phyloP scores from a whole-genome alignment of 2,113 vertebrate species.

The Menidia beryllina region DNA sequence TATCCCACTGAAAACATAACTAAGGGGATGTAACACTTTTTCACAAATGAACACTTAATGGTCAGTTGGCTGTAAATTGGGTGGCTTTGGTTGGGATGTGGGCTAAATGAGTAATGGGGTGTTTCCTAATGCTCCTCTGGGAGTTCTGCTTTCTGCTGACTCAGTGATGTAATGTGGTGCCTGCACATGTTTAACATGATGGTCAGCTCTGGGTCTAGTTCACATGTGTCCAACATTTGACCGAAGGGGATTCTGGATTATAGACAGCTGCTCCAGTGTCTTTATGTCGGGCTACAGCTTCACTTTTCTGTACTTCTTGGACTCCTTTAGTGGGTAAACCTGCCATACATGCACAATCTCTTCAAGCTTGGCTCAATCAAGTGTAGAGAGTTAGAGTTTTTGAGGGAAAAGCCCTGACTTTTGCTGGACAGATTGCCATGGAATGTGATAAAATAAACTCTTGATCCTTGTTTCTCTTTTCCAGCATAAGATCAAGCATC shows the following conservation, averaged over 20 bases:
- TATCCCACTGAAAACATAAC: conserved; percentile 25
- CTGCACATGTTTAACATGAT: background rate
- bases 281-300: background rate
- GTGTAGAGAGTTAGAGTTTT: background rate
- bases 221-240: background rate
- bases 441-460: too few relatives aligned
- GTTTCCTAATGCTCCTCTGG: background rate
- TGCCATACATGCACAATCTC: background rate
- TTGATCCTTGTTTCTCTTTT: too few relatives aligned
- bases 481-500: too few relatives aligned
- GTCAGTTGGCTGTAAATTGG: conserved; percentile 31
- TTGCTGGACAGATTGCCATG: too few relatives aligned
- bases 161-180: conserved; percentile 33
- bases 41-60: conserved; percentile 22
- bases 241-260: background rate
- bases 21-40: conserved; percentile 40
- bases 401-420: background rate
- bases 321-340: background rate
- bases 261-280: background rate
- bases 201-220: background rate
- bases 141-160: conserved; percentile 38
- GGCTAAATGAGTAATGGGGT: conserved; percentile 21
- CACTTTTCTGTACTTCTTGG: background rate
- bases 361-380: background rate
- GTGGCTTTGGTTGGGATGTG: conserved; percentile 34